Conservation (phyloP, 2,113 vertebrate species). For the Carlito syrichta region DNA sequence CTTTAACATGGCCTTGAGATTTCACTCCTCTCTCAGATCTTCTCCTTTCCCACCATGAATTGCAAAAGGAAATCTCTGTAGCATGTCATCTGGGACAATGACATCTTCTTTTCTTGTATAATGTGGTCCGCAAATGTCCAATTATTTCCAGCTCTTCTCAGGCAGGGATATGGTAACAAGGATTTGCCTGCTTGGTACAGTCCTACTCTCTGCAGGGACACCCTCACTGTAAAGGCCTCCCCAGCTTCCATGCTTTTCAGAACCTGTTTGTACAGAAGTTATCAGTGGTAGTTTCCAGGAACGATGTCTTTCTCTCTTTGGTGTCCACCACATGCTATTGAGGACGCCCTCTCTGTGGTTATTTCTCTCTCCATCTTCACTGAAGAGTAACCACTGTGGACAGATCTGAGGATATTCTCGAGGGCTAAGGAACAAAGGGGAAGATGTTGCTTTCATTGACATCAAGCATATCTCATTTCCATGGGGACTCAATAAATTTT, state of each 20-base stretch:
- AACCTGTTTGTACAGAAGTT: background rate
- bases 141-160: background rate
- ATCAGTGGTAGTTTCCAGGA: background rate
- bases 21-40: too few relatives aligned
- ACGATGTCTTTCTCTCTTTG: rapidly evolving
- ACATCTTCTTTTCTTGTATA: background rate
- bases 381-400: background rate
- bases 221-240: background rate
- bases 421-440: background rate
- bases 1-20: too few relatives aligned
- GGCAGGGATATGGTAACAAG: background rate
- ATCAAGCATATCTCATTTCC: background rate
- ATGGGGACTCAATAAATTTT: background rate
- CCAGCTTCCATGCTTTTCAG: rapidly evolving
- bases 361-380: background rate
- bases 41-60: too few relatives aligned
- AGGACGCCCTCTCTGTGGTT: background rate
- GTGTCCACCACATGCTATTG: background rate
- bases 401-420: background rate
- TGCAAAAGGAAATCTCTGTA: too few relatives aligned
- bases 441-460: background rate
- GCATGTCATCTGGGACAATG: too few relatives aligned
- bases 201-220: background rate
- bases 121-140: background rate
- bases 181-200: background rate